A percentile compares a stretch with the other conserved stretches of the same genome.
phyloP scores from a whole-genome alignment of 2,113 vertebrate genomes.

The Paradoxurus hermaphroditus region DNA sequence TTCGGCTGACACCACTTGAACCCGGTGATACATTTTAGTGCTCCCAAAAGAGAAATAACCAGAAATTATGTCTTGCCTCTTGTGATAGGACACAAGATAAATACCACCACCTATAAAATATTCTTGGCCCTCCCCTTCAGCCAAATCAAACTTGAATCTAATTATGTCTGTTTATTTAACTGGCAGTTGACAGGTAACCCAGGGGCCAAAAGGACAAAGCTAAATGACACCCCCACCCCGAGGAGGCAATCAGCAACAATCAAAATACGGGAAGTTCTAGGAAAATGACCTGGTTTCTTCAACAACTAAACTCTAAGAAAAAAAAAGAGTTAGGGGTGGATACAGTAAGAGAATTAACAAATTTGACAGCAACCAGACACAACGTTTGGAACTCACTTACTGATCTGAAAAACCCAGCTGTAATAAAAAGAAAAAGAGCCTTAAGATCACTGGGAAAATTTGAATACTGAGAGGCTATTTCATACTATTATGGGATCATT shows the following conservation, averaged over 20 bases:
- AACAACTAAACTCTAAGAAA: not conserved
- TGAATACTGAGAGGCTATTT: not conserved
- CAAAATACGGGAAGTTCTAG: not conserved
- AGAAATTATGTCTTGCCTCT: not conserved
- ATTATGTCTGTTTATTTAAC: not conserved
- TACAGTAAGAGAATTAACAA: slow-evolving; percentile 23
- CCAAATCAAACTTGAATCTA: not conserved
- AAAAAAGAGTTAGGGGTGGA: not conserved
- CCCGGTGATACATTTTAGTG: not conserved
- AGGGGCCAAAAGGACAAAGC: not conserved
- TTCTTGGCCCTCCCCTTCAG: not conserved
- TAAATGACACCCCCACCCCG: not conserved
- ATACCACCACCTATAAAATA: not conserved
- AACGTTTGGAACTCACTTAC: not conserved
- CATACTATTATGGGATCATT: not conserved
- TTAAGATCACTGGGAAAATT: not conserved
- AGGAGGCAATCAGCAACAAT: not conserved
- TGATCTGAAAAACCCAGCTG: not conserved
- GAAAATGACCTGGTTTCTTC: not conserved
- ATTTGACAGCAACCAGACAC: not conserved
- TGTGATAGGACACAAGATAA: not conserved
- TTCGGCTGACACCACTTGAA: not conserved
- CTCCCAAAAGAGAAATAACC: not conserved
- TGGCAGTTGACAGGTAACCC: not conserved
- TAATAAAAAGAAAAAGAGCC: not conserved